A percentile compares a stretch with the other conserved stretches of the same genome.
Evolutionary conservation across 1,140 invertebrate genomes (phyloP).

Genomic region (Hycleus cichorii): DNA sequence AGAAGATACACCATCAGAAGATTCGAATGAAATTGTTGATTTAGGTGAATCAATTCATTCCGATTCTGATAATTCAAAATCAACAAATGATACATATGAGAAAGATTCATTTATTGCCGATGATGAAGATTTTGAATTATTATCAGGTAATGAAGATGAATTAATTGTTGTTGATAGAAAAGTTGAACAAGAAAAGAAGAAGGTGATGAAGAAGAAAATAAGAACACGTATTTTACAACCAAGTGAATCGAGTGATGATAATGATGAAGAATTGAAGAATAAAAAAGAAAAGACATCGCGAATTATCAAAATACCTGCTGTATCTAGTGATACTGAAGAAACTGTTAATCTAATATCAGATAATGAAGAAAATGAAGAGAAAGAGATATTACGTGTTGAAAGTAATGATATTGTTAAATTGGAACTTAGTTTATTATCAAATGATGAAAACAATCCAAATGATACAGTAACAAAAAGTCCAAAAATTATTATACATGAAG

Average conservation of each 20-base stretch:
- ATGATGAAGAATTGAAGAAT: neutral
- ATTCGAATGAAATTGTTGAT: constrained; percentile 27
- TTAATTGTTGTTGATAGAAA: constrained; percentile 5
- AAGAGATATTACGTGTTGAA: too few species aligned
- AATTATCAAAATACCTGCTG: neutral
- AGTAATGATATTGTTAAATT: too few species aligned
- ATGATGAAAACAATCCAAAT: too few species aligned
- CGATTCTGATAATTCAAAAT: constrained; percentile 5
- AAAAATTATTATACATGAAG: constrained; percentile 14
- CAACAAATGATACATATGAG: constrained; percentile 20
- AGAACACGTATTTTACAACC: constrained; percentile 10
- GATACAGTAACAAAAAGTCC: neutral
- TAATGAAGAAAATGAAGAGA: neutral
- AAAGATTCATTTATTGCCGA: constrained; percentile 28
- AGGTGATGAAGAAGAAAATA: neutral
- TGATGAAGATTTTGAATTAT: constrained; percentile 22
- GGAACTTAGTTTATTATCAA: too few species aligned
- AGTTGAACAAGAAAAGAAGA: constrained; percentile 7
- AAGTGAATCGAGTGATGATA: constrained; percentile 3
- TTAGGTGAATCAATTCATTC: constrained; percentile 27
- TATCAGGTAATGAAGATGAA: constrained; percentile 25
- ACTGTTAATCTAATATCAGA: too few species aligned
- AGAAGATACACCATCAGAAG: constrained; percentile 27
- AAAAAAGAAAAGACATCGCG: constrained; percentile 2
- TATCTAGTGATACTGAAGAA: constrained; percentile 4